A percentile compares a stretch with the other conserved stretches of the same genome.
Conservation (phyloP, 2,797 vertebrate species). For the Adelosebastes latens region DNA sequence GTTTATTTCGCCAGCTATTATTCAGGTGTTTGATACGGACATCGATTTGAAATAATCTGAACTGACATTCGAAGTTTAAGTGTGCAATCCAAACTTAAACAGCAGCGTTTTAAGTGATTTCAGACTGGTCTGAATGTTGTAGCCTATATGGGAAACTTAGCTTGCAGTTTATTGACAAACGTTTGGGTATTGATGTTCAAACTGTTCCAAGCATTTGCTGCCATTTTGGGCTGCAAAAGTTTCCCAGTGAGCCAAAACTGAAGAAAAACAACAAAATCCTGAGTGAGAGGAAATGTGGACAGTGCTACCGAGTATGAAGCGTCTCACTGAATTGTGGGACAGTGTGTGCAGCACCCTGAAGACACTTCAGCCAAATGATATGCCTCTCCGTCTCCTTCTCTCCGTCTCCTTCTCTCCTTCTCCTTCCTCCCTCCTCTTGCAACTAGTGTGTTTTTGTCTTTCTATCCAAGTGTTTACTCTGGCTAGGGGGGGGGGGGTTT, state of each 20-base stretch:
- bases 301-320: conserved; percentile 8
- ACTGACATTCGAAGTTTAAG: neutral
- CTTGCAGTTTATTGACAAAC: neutral
- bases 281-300: conserved; percentile 20
- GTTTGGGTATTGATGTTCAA: neutral
- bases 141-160: neutral
- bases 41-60: neutral
- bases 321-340: conserved; percentile 31
- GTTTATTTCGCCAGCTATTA: neutral
- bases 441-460: conserved; percentile 62
- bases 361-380: conserved; percentile 65
- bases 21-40: neutral
- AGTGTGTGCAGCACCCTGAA: conserved; percentile 29
- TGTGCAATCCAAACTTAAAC: neutral
- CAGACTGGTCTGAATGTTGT: neutral
- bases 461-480: conserved; percentile 70
- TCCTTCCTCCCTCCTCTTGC: conserved; percentile 14
- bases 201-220: neutral
- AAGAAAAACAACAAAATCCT: conserved; percentile 20
- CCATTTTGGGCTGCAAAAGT: neutral
- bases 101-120: neutral
- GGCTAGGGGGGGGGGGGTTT: conserved; percentile 19
- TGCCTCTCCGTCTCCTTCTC: conserved; percentile 23
- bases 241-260: neutral
- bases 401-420: neutral